A percentile compares a stretch with the other conserved stretches of the same genome.
These are phyloP conservation scores for Agriopis leucophaearia DNA, from an alignment of 2,888 invertebrate genomes.

Conservation along the genomic window DNA sequence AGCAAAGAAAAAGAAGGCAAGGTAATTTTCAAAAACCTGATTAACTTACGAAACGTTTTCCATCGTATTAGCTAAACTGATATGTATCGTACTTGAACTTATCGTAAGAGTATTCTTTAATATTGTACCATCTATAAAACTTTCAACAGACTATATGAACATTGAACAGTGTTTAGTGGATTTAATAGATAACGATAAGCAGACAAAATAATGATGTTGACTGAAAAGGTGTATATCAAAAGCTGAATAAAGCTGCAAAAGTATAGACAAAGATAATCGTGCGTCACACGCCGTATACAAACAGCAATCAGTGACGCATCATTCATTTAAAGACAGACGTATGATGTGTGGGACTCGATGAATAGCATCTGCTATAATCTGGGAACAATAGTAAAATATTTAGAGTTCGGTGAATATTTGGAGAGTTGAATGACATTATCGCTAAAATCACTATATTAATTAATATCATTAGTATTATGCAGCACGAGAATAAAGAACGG, in stretches of 20 bases:
- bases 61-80: too few relatives aligned
- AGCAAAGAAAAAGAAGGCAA: too few relatives aligned
- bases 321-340: constrained; percentile 25
- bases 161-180: constrained; percentile 8
- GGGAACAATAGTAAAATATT: constrained; percentile 24
- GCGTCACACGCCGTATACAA: constrained; percentile 26
- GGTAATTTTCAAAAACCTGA: too few relatives aligned
- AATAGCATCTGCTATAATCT: constrained; percentile 22
- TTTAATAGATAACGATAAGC: constrained; percentile 10
- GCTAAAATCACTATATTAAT: background rate
- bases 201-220: constrained; percentile 23
- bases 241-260: constrained; percentile 23
- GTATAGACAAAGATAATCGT: constrained; percentile 14
- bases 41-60: too few relatives aligned
- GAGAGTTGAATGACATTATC: constrained; percentile 6
- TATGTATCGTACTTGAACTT: too few relatives aligned
- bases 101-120: background rate
- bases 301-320: constrained; percentile 33
- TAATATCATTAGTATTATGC: too few relatives aligned
- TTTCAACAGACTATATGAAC: constrained; percentile 4
- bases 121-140: constrained; percentile 1
- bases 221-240: constrained; percentile 25
- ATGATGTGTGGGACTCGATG: constrained; percentile 28
- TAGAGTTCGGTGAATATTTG: background rate
- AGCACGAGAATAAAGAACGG: too few relatives aligned